Evolutionary conservation across 2,888 invertebrate species (phyloP).

Genomic region (Harmothoe impar): DNA sequence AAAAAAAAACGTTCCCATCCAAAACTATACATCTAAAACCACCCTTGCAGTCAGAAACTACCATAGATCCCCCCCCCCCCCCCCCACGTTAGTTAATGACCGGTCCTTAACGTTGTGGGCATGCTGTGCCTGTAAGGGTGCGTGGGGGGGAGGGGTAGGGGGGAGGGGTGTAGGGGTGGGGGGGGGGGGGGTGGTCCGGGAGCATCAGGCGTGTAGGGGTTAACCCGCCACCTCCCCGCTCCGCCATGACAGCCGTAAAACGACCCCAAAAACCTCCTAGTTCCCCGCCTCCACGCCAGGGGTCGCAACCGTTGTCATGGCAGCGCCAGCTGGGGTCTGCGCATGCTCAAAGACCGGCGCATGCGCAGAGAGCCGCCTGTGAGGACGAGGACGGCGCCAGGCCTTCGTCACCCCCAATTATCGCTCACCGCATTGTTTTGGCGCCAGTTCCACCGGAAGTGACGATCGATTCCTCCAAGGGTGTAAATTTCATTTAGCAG

Average conservation of each 20-base stretch:
- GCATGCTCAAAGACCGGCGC: constrained; percentile 3
- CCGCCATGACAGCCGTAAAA: not conserved
- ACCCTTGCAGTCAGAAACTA: too few species aligned
- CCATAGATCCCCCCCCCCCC: too few species aligned
- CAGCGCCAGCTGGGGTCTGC: constrained; percentile 12
- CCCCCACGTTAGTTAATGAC: too few species aligned
- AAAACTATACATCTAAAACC: too few species aligned
- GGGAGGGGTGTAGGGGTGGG: not conserved
- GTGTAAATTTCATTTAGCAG: constrained; percentile 59
- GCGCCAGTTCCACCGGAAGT: constrained; percentile 49
- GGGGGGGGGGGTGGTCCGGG: not conserved
- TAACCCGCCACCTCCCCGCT: not conserved
- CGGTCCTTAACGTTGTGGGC: too few species aligned
- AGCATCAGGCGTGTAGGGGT: not conserved
- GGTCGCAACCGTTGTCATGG: constrained; percentile 29
- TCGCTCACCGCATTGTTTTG: constrained; percentile 58
- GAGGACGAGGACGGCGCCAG: not conserved
- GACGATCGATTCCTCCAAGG: constrained; percentile 45
- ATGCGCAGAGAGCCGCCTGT: too few species aligned
- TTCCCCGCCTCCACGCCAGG: not conserved
- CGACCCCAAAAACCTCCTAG: not conserved
- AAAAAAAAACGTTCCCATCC: too few species aligned
- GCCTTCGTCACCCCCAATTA: constrained; percentile 58
- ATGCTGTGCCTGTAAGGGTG: too few species aligned
- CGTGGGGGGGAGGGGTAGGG: not conserved